Percentiles rank a stretch among this genome's conserved stretches.
phyloP scores from a whole-genome alignment of 2,888 invertebrate species.

The Sarcophaga subvicina region DNA sequence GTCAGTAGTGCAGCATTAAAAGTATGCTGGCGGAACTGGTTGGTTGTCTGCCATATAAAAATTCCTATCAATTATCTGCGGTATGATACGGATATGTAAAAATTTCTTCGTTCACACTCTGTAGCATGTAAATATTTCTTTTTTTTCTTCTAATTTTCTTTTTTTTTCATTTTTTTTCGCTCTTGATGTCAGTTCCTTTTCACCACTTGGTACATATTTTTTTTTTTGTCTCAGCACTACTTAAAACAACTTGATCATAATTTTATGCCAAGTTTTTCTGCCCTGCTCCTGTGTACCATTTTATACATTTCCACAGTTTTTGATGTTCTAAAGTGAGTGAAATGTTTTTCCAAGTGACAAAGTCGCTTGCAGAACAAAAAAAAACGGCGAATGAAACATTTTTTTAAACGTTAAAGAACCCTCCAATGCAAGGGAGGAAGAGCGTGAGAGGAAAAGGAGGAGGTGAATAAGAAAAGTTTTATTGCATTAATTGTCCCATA shows the following conservation, averaged over 20 bases:
- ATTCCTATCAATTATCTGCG: no score
- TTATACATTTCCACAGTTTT: background rate
- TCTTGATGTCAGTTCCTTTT: background rate
- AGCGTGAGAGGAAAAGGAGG: background rate
- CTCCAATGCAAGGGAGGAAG: background rate
- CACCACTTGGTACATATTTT: background rate
- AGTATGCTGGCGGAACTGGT: background rate
- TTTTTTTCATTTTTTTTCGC: background rate
- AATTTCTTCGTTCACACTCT: background rate
- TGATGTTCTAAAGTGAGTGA: conserved; percentile 47
- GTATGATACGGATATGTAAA: background rate
- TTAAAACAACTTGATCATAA: conserved; percentile 46
- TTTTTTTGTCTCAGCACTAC: conserved; percentile 6
- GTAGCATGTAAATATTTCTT: background rate
- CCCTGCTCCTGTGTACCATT: background rate
- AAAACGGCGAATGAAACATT: background rate
- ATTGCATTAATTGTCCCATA: conserved; percentile 69
- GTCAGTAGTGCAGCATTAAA: background rate
- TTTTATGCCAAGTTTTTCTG: conserved; percentile 48
- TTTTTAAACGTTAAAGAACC: background rate
- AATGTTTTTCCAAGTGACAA: conserved; percentile 69
- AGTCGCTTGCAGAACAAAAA: conserved; percentile 54
- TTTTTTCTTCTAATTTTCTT: background rate
- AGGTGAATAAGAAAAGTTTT: conserved; percentile 54
- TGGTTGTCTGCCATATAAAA: no score